Conservation (phyloP, 1,140 invertebrate genomes). For the Orius insidiosus region DNA sequence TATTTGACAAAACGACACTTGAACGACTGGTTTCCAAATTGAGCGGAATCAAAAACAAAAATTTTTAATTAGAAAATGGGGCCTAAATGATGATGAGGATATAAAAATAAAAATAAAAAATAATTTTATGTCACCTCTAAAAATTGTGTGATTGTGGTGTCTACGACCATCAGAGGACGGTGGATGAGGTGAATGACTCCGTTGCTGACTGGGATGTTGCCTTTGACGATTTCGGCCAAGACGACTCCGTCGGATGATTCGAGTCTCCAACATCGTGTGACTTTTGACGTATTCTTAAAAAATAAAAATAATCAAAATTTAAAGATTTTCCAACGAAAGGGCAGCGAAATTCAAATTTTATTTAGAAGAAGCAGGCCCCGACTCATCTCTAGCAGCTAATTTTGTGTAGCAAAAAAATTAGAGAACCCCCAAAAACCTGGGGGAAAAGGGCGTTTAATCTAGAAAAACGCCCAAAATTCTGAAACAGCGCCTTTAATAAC, state of each 20-base stretch:
- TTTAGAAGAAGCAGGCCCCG: too few species aligned
- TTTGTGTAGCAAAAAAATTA: too few species aligned
- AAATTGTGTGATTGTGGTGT: conserved; percentile 65
- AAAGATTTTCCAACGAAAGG: too few species aligned
- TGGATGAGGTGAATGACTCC: conserved; percentile 86
- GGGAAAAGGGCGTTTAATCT: too few species aligned
- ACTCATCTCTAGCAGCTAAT: too few species aligned
- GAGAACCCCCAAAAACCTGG: too few species aligned
- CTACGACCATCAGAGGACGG: conserved; percentile 74
- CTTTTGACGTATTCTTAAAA: conserved; percentile 69
- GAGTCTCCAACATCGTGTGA: conserved; percentile 60
- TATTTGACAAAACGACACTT: conserved; percentile 12
- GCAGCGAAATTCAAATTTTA: too few species aligned
- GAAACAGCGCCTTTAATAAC: too few species aligned
- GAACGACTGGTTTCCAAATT: conserved; percentile 14
- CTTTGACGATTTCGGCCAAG: conserved; percentile 65
- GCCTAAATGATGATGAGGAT: neutral
- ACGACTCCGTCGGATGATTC: conserved; percentile 65
- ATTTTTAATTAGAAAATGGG: conserved; percentile 5
- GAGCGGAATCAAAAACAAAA: conserved; percentile 13
- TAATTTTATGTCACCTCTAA: conserved; percentile 44
- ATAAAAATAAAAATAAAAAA: neutral
- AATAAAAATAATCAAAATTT: neutral
- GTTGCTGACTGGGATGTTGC: conserved; percentile 84
- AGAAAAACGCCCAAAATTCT: too few species aligned